Evolutionary conservation across 92 coral and sea anemone genomes (phyloP).

Genomic region (Zoanthus sansibaricus): DNA sequence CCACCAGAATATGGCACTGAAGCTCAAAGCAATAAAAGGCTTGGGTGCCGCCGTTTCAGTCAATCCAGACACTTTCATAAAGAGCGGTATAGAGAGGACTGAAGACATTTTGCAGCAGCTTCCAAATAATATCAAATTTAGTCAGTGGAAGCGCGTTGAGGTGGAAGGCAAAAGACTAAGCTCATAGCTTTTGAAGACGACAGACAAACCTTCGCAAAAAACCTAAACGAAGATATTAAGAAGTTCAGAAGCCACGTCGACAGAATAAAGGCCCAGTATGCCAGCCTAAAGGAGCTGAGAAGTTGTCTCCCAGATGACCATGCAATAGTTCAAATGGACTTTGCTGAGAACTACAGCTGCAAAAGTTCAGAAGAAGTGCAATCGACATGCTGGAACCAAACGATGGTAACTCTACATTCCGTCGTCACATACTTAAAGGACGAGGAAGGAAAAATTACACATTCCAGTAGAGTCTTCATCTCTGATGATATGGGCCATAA

Average conservation of each 20-base stretch:
- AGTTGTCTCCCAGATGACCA: constrained; percentile 22
- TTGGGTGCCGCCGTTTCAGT: background rate
- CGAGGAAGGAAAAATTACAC: background rate
- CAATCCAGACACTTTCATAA: constrained; percentile 47
- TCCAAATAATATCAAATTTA: background rate
- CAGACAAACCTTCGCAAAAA: background rate
- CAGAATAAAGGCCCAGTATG: constrained; percentile 54
- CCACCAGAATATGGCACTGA: constrained; percentile 67
- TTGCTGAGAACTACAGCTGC: constrained; percentile 37
- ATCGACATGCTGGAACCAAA: background rate
- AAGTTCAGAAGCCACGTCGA: constrained; percentile 45
- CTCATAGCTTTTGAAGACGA: background rate
- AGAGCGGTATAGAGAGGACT: background rate
- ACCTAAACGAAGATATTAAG: constrained; percentile 20
- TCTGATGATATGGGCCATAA: constrained; percentile 41
- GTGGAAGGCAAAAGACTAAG: constrained; percentile 58
- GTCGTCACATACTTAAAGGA: constrained; percentile 27
- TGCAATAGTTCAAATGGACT: constrained; percentile 49
- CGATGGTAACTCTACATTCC: constrained; percentile 52
- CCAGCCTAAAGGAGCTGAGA: constrained; percentile 44
- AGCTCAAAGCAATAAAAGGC: constrained; percentile 42
- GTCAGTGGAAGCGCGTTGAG: constrained; percentile 62
- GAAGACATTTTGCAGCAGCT: background rate
- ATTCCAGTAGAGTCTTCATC: background rate
- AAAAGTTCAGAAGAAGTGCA: background rate